A percentile compares a stretch with the other conserved stretches of the same genome.
Conservation (phyloP, 23 tunicate genomes). For the Phallusia fumigata region DNA sequence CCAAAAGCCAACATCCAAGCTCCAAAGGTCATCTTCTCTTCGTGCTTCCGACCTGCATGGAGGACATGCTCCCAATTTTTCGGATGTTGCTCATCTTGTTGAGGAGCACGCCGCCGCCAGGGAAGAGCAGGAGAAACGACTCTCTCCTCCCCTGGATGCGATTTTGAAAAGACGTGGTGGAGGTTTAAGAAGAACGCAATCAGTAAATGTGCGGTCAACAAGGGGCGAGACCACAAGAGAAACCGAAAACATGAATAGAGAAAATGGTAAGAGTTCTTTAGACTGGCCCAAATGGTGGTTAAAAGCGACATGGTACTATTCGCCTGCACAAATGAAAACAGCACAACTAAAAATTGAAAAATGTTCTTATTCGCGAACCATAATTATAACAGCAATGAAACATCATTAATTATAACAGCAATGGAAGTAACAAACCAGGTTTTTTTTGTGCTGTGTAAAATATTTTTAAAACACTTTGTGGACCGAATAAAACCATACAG, state of each 20-base stretch:
- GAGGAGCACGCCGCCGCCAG: constrained; percentile 13
- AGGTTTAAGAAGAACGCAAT: not conserved
- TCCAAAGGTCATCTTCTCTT: not conserved
- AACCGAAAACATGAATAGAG: not conserved
- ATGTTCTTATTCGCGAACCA: too few relatives aligned
- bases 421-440: too few relatives aligned
- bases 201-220: not conserved
- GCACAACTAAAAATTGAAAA: too few relatives aligned
- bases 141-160: constrained; percentile 6
- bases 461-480: too few relatives aligned
- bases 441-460: too few relatives aligned
- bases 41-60: constrained; percentile 13
- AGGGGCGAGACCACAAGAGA: not conserved
- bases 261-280: too few relatives aligned
- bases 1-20: not conserved
- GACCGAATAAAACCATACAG: too few relatives aligned
- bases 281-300: too few relatives aligned
- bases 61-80: not conserved
- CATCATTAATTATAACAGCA: too few relatives aligned
- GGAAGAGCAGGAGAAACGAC: constrained; percentile 2
- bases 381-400: too few relatives aligned
- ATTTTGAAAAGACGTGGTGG: not conserved
- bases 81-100: constrained; percentile 8
- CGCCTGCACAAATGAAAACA: too few relatives aligned
- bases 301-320: too few relatives aligned